These are phyloP conservation scores for Ptychadena robeensis DNA, from an alignment of 2,797 vertebrate genomes.

Conservation along the genomic window DNA sequence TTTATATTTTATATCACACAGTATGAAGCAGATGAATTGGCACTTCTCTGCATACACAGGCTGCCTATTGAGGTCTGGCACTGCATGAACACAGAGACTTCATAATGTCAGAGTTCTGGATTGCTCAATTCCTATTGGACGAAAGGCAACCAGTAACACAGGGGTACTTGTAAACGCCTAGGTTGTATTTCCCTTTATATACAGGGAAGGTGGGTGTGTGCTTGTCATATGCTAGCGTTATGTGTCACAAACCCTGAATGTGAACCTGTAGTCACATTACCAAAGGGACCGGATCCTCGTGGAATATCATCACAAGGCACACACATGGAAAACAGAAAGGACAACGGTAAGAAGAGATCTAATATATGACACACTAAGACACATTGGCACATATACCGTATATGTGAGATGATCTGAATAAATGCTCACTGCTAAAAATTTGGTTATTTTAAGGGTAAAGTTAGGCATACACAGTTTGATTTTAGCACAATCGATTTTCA, in stretches of 20 bases:
- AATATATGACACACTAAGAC: background rate
- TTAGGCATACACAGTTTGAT: too few relatives aligned
- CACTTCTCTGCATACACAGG: background rate
- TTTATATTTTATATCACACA: too few relatives aligned
- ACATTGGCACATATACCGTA: too few relatives aligned
- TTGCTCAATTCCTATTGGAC: constrained; percentile 7
- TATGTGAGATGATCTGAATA: too few relatives aligned
- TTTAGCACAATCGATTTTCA: too few relatives aligned
- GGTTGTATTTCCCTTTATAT: constrained; percentile 15
- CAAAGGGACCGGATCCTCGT: background rate
- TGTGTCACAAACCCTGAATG: constrained; percentile 24
- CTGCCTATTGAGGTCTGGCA: constrained; percentile 5
- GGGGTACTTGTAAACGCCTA: constrained; percentile 10
- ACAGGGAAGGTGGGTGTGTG: constrained; percentile 27
- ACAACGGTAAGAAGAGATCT: background rate
- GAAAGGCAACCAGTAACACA: background rate
- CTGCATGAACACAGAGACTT: constrained; percentile 2
- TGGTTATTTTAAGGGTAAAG: too few relatives aligned
- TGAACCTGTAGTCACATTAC: constrained; percentile 39
- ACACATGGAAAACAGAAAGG: background rate
- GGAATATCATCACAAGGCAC: background rate
- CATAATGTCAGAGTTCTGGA: background rate
- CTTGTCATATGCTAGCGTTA: constrained; percentile 16
- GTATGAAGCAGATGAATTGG: background rate
- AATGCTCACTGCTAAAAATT: too few relatives aligned